Base-by-base conservation (phyloP, 2,797 vertebrate genomes). In the Loriculus beryllinus region DNA sequence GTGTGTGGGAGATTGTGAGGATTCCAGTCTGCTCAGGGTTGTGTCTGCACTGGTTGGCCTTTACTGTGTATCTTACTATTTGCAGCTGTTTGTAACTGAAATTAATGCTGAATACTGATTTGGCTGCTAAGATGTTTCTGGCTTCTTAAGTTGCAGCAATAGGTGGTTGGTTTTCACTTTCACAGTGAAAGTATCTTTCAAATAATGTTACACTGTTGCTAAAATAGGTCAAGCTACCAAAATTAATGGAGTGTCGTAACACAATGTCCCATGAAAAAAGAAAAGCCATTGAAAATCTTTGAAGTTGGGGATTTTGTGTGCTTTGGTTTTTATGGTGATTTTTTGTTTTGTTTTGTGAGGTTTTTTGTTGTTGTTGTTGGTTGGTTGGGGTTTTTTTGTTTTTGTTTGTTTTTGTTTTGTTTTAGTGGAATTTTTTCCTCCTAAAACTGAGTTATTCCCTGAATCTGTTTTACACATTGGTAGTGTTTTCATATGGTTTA, bases 401-500 rank as follows among this genome's bases (percentile, higher is more conserved):
- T 39, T 39, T n/a, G n/a, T 49, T 31, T 31, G 12, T 21, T n/a
- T 54, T 56, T 33, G 52, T 16, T 7, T 39, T 26, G 35, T 28
- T 39, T 39, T 39, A 29, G 12, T 39, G 37, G 0, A 17, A 21
- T 33, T 54, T 47, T 74, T 94, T 79, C 42, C 35, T 26, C 20
- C n/a, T n/a, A 12, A 18, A 77, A 10, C 33, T 25, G 42, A 49
- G 40, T 40, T 80, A 37, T 70, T 72, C 31, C 22, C 71, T 51
- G 47, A 52, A 45, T 89, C n/a, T 74, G 19, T 77, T 86, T 6
- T 90, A 6, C 21, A 71, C 65, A 42, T 39, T 13, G 19, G 42
- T 94, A 71, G 42, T 14, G 22, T 25, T 51, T 81, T 82, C 74
- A 75, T 94, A 69, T 65, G 80, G 62, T 92, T 94, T 88, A n/a